phyloP scores from a whole-genome alignment of 2,113 vertebrate species.

The Silurus meridionalis region DNA sequence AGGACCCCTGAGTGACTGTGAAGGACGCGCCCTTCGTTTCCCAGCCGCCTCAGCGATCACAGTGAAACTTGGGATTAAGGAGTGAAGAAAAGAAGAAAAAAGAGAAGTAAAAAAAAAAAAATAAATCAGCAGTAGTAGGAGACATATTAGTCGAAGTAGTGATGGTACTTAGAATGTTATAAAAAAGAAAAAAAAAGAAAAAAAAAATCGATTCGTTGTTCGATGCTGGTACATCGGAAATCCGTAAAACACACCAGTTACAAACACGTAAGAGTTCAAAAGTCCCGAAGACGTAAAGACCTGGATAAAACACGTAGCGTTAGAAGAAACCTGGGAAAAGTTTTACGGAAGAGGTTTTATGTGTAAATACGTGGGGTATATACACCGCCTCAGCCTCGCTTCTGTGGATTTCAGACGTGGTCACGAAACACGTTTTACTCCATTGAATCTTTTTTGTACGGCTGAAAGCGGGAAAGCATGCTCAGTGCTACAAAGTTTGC shows the following conservation, averaged over 20 bases:
- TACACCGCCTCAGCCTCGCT: background rate
- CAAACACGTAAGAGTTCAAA: slow-evolving; percentile 21
- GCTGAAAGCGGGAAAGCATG: no score
- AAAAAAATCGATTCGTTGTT: background rate
- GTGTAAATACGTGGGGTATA: background rate
- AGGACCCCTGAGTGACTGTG: slow-evolving; percentile 67
- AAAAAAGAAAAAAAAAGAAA: no score
- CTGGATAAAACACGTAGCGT: slow-evolving; percentile 32
- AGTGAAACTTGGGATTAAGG: slow-evolving; percentile 62
- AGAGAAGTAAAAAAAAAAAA: slow-evolving; percentile 23
- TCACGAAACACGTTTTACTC: no score
- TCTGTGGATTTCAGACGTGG: background rate
- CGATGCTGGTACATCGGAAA: slow-evolving; percentile 62
- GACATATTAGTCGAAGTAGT: slow-evolving; percentile 46
- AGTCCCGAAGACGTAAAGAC: slow-evolving; percentile 49
- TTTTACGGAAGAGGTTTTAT: background rate
- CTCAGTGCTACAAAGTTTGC: no score
- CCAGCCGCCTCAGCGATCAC: slow-evolving; percentile 68
- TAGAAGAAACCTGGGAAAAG: slow-evolving; percentile 26
- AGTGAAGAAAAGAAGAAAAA: slow-evolving; percentile 51
- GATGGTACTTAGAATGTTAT: slow-evolving; percentile 42
- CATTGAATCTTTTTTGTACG: no score
- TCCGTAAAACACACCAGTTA: slow-evolving; percentile 48
- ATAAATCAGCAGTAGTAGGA: slow-evolving; percentile 52
- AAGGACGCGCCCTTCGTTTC: slow-evolving; percentile 51